Evolutionary conservation across 2,113 vertebrate species (phyloP), one percentile per base, ranked within the genome.

Genomic region (Actenoides hombroni): DNA sequence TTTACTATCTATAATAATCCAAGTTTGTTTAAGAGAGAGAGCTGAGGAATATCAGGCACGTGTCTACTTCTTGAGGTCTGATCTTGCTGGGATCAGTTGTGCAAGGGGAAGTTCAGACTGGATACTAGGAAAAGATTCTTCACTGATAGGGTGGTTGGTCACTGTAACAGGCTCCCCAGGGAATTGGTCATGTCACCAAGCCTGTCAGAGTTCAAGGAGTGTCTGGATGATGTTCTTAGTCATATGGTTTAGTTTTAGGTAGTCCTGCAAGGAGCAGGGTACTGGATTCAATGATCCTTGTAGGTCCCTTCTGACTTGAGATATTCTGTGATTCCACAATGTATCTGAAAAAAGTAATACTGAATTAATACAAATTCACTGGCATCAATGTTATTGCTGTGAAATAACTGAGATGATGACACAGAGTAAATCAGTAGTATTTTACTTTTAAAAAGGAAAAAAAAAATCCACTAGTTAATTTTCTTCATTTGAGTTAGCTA

Each of bases 121-220:
- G 18, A 39, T 5, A 3, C 54, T 40, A 69, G 24, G 39, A 51
- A 56, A 65, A 51, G 2, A 8, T 33, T 51, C 31, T 84, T 56
- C 44, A 35, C 13, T 28, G 33, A 28, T 9, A 39, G 8, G 1
- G n/a, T 16, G 5, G 4, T 39, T 0, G 6, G 11, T 86, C 53
- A 20, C 44, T 35, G 20, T 19, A 25, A 31, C 12, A 78, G 31
- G 8, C 3, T 75, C 11, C n/a, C 18, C n/a, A n/a, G 23, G 23
- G 60, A 40, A 67, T 13, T n/a, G 11, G 10, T 28, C 69, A 56
- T 3, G 2, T 16, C 53, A 77, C 20, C 7, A 59, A 44, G 17
- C 4, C 23, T 79, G 28, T 17, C 18, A 46, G n/a, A 71, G 9
- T 46, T 56, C 18, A 71, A 48, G 28, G 16, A 51, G 16, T 4